phyloP scores from a whole-genome alignment of 2,797 vertebrate genomes.

The Odontamblyopus lacepedii region DNA sequence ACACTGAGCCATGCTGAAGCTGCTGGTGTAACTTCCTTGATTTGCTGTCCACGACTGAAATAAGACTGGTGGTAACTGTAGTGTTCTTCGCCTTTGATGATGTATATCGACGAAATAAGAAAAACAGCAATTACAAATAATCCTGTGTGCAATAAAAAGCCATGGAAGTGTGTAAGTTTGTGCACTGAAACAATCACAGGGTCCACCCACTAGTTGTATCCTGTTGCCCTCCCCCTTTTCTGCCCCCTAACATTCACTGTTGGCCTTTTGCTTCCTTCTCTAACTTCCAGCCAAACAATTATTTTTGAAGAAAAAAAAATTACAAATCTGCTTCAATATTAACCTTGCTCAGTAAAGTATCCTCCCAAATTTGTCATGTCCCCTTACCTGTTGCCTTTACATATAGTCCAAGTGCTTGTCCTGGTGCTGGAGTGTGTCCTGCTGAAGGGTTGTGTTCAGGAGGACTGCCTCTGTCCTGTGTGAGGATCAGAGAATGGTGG shows the following conservation, averaged over 20 bases:
- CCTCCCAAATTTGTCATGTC: neutral
- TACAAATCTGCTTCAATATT: neutral
- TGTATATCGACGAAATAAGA: neutral
- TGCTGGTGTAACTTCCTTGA: conserved; percentile 21
- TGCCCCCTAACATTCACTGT: conserved; percentile 14
- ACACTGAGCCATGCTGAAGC: conserved; percentile 66
- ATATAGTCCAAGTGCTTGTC: conserved; percentile 5
- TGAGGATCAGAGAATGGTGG: conserved; percentile 50
- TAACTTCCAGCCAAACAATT: neutral
- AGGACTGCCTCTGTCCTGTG: conserved; percentile 46
- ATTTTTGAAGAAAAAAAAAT: neutral
- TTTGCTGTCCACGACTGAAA: conserved; percentile 24
- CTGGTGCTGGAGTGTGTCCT: conserved; percentile 22
- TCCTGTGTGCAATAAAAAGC: conserved; percentile 57
- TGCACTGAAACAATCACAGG: conserved; percentile 55
- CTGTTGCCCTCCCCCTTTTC: conserved; percentile 65
- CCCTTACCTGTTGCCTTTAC: conserved; percentile 48
- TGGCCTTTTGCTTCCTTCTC: conserved; percentile 2
- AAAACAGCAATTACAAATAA: conserved; percentile 59
- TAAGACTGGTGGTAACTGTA: conserved; percentile 9
- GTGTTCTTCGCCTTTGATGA: neutral
- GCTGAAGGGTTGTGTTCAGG: conserved; percentile 42
- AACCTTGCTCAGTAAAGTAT: neutral
- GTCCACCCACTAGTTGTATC: conserved; percentile 73
- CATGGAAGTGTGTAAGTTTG: conserved; percentile 42